Evolutionary conservation across 2,113 vertebrate genomes (phyloP), one percentile per base, ranked within the genome.

Genomic region (Trachemys scripta): DNA sequence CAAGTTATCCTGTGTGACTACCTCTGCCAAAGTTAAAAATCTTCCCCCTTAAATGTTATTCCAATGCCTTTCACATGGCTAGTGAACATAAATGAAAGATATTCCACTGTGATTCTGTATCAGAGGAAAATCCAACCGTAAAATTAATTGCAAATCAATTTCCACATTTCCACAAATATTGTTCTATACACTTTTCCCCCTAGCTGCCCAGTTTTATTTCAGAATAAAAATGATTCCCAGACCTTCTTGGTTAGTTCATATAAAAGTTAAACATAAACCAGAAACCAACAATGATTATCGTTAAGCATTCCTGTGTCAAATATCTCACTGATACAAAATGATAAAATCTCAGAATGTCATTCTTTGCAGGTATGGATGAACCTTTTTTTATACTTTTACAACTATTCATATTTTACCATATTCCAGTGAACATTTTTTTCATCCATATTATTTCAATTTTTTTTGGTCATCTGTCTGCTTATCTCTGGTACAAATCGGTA

Each of bases 211-310:
- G 84, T 93, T 93, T 96, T 94, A 84, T 89, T 95, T 94, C 96
- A 95, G 90, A 88, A 93, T 94, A 92, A 84, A 79, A 85, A 82
- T 62, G 72, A 95, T 96, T 93, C 94, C 54, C 87, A 92, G 1
- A 82, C 90, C 97, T 97, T 97, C 95, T 84, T 96, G 27, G 80
- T 87, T 93, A 96, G 90, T 89, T 86, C 56, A 90, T 97, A 97
- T 95, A 91, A 90, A 85, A 50, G 95, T 97, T 97, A 98, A 98
- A 98, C 95, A 97, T 95, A 96, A 98, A 90, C 97, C 95, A 97
- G 96, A 97, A 97, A 95, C 92, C 80, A 97, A 95, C 91, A 95
- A 51, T 82, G 89, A 96, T 49, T 85, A 90, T 93, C 91, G 69
- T 91, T 94, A 90, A 92, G 10, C 89, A 97, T 98, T 98, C 97